Base-by-base conservation (phyloP, 2,888 invertebrate species). In the Dryococelus australis region DNA sequence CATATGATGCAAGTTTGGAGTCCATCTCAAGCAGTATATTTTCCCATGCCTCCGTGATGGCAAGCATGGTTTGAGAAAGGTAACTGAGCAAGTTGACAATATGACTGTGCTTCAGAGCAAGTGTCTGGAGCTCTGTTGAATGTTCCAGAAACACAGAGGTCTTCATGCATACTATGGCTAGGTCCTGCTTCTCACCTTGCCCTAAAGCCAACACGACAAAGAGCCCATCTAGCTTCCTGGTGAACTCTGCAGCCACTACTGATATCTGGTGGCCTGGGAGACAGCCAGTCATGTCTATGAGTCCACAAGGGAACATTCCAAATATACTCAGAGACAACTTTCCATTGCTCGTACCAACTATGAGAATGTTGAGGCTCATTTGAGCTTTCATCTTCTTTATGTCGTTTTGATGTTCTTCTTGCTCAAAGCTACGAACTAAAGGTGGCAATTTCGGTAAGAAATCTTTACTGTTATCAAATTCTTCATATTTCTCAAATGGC, bases 11-110 rank as follows among this genome's bases (percentile, higher is more conserved):
- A 90, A 99, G 94, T 93, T 99, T 99, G 85, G 97, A 96, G 91
- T 99, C 98, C 96, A 99, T 97, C 93, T 99, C 98, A 83, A 98
- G 92, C 78, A 99, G 93, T 90, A 98, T 97, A 89, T 97, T 98
- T 92, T 99, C 99, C 98, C 98, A 99, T 0, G 98, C 97, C 92
- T 98, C 98, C 79, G 95, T 96, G 89, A 98, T 96, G 12, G 96
- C 96, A 90, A 95, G 94, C 92, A 98, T 96, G 0, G 97, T 97
- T 90, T 95, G 95, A 87, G 95, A 95, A 53, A 97, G 91, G 90
- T 94, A 94, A 91, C 95, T 94, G 91, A 97, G 93, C 80, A 97
- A 94, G 90, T 95, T 92, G n/a, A 95, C 92, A 47, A 97, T 94
- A 91, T 96, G 95, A 12, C 96, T 95, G 92, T 97, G 96, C 91